A percentile compares a stretch with the other conserved stretches of the same genome.
Conservation (phyloP, 2,888 invertebrate species). For the Augochlorella aurata region DNA sequence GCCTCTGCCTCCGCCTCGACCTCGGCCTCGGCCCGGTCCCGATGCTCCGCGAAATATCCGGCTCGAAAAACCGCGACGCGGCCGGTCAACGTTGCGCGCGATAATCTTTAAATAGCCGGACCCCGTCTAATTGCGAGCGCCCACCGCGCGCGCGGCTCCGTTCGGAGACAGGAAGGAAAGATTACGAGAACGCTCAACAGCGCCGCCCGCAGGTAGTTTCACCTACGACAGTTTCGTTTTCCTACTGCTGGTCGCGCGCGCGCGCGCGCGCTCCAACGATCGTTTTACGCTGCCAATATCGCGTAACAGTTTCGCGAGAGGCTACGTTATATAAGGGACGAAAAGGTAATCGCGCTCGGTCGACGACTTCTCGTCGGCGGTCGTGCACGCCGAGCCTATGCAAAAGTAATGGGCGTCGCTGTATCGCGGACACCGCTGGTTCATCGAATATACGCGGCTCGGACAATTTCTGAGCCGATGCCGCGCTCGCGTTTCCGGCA, state of each 20-base stretch:
- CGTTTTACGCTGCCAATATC: constrained; percentile 48
- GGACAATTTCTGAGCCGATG: neutral
- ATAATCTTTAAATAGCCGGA: constrained; percentile 23
- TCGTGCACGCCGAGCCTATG: neutral
- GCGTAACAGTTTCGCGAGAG: constrained; percentile 48
- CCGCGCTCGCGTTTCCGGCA: neutral
- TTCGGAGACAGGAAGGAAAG: constrained; percentile 35
- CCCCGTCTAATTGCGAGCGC: constrained; percentile 24
- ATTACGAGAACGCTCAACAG: constrained; percentile 18
- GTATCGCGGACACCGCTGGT: neutral
- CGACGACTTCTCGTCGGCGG: constrained; percentile 3
- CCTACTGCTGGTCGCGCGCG: constrained; percentile 22
- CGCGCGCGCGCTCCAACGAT: constrained; percentile 27
- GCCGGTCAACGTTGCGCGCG: neutral
- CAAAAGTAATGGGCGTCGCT: neutral
- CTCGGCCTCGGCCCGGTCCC: constrained; percentile 23
- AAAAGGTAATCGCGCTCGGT: constrained; percentile 20
- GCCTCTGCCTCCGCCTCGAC: too few species aligned
- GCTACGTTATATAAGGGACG: constrained; percentile 47
- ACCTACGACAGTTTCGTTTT: constrained; percentile 43
- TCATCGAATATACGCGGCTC: neutral
- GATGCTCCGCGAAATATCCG: constrained; percentile 7
- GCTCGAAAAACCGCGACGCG: constrained; percentile 13
- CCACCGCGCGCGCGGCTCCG: constrained; percentile 4
- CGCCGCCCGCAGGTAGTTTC: constrained; percentile 17